Evolutionary conservation across 2,797 vertebrate genomes (phyloP), one percentile per base, ranked within the genome.

Genomic region (Leptodactylus fallax): DNA sequence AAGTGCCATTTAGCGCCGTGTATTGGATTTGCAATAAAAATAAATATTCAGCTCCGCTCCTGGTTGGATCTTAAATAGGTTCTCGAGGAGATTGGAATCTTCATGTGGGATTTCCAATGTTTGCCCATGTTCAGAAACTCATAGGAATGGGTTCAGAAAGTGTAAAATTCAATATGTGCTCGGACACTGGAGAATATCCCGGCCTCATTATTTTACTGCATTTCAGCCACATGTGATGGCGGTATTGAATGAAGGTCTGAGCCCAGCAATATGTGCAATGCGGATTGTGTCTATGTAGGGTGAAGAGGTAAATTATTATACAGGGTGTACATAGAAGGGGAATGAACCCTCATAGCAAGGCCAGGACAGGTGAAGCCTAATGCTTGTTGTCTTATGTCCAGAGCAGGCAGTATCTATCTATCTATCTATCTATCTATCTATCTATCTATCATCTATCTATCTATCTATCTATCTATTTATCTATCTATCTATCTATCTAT

Each of bases 21-120:
- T 74, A 88, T 81, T 88, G 87, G 65, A 85, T 88, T 79, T 80
- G 67, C 56, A 74, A 85, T 88, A 60, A 87, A 88, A 36, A 76
- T 58, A 86, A 86, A 69, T 82, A 87, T 82, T 84, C 81, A 74
- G 21, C 71, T 49, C 55, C 25, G 53, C 60, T 72, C 36, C 67
- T 16, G 19, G 51, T 14, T 3, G 55, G 58, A 55, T 79, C 49
- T 19, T 49, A 49, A 81, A 23, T n/a, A 23, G n/a, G 60, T 21
- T 21, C 55, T 51, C 55, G 6, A 13, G 36, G 56, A 60, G 23
- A 69, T 16, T 36, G 17, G 61, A 6, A n/a, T 74, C 67, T 63
- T 51, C 71, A 61, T 25, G 9, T 63, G 13, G 53, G 67, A 74
- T 58, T 84, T 49, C 47, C 81, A 23, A 56, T 65, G 13, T 53